These are phyloP conservation scores for Corythaixoides concolor DNA, from an alignment of 2,113 vertebrate genomes.

Conservation along the genomic window DNA sequence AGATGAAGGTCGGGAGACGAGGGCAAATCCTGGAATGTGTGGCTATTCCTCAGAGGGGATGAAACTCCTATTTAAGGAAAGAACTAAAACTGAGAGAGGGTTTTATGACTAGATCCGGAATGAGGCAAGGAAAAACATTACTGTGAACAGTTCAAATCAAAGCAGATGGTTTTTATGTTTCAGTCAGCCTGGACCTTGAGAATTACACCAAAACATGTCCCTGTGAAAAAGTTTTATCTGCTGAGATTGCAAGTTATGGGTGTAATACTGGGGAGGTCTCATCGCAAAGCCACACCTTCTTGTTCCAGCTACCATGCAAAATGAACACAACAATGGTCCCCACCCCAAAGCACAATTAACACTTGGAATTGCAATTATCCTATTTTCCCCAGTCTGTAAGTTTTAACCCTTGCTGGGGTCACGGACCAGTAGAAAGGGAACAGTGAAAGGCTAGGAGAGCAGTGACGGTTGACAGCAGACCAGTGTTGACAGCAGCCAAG, in stretches of 20 bases:
- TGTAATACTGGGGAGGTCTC: background rate
- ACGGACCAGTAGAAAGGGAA: background rate
- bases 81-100: background rate
- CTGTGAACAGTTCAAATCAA: background rate
- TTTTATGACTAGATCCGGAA: background rate
- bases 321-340: rapidly evolving
- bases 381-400: background rate
- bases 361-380: background rate
- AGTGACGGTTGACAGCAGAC: background rate
- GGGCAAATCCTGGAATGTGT: background rate
- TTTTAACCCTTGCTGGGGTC: background rate
- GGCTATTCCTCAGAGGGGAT: background rate
- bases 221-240: background rate
- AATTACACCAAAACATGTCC: background rate
- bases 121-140: background rate
- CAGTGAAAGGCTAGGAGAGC: background rate
- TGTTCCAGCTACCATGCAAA: background rate
- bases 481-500: background rate
- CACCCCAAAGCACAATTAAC: background rate
- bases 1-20: background rate
- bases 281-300: rapidly evolving
- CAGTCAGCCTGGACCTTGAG: background rate
- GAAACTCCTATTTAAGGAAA: constrained; percentile 18
- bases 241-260: background rate
- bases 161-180: background rate